Conservation (phyloP, 2,797 vertebrate genomes). For the Amblyraja radiata region DNA sequence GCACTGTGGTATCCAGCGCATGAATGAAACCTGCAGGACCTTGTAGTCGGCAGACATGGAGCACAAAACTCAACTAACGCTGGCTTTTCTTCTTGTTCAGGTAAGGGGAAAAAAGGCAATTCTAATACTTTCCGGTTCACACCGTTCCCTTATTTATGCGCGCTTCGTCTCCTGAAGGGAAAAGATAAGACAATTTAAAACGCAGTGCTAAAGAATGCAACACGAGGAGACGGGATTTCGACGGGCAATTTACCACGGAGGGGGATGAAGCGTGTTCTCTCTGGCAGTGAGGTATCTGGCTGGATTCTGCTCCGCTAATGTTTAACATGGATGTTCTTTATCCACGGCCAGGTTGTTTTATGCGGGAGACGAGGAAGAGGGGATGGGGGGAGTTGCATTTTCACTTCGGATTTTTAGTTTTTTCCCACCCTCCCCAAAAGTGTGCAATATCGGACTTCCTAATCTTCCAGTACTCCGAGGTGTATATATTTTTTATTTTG, state of each 20-base stretch:
- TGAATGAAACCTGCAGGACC: slow-evolving; percentile 74
- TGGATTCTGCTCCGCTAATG: background rate
- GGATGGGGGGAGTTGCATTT: background rate
- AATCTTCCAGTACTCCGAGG: no score
- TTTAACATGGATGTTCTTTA: background rate
- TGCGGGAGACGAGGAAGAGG: background rate
- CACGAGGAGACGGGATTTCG: background rate
- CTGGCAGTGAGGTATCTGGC: no score
- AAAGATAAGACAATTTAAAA: background rate
- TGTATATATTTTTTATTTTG: background rate
- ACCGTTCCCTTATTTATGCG: background rate
- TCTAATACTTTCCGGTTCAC: background rate
- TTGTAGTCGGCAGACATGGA: slow-evolving; percentile 81
- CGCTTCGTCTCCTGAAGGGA: background rate
- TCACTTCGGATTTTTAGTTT: background rate
- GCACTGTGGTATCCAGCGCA: slow-evolving; percentile 80
- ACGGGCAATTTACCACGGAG: background rate
- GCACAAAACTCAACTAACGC: slow-evolving; percentile 70
- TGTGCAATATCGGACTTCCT: background rate
- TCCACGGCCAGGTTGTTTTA: background rate
- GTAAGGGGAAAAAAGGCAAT: slow-evolving; percentile 61
- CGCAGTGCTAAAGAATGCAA: background rate
- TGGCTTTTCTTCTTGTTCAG: slow-evolving; percentile 84
- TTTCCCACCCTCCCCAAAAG: background rate
- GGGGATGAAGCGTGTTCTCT: background rate